phyloP scores from a whole-genome alignment of 2,797 vertebrate species.

The Tokudaia muenninki region DNA sequence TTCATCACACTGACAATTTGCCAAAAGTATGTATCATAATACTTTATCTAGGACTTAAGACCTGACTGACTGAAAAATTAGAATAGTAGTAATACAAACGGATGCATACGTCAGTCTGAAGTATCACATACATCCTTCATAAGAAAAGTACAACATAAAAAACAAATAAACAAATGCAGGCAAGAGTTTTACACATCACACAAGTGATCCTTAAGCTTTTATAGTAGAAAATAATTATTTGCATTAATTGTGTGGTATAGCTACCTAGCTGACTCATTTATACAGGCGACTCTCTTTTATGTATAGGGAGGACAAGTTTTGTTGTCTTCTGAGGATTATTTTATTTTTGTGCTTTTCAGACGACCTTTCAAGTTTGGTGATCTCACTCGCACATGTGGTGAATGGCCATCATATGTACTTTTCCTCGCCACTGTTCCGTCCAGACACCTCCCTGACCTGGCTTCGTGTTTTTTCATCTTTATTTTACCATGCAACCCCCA shows the following conservation, averaged over 20 bases:
- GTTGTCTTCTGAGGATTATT: neutral
- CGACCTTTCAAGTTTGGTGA: neutral
- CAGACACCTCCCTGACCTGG: too few relatives aligned
- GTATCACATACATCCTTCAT: neutral
- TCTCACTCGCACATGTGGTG: too few relatives aligned
- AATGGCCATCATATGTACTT: too few relatives aligned
- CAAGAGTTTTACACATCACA: neutral
- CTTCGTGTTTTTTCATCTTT: neutral
- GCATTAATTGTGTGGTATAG: neutral
- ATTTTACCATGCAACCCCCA: too few relatives aligned
- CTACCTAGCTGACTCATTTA: neutral
- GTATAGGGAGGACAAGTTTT: neutral
- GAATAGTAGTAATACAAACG: neutral
- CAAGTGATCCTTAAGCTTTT: neutral
- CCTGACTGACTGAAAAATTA: neutral
- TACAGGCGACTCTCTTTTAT: neutral
- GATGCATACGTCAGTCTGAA: neutral
- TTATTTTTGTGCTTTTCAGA: neutral
- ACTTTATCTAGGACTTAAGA: neutral
- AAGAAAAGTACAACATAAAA: neutral
- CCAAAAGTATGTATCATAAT: neutral
- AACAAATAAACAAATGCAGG: too few relatives aligned
- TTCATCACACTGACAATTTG: neutral
- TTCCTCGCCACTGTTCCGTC: neutral
- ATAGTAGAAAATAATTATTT: neutral